Conservation (phyloP, 2,113 vertebrate species). For the Sterna hirundo region DNA sequence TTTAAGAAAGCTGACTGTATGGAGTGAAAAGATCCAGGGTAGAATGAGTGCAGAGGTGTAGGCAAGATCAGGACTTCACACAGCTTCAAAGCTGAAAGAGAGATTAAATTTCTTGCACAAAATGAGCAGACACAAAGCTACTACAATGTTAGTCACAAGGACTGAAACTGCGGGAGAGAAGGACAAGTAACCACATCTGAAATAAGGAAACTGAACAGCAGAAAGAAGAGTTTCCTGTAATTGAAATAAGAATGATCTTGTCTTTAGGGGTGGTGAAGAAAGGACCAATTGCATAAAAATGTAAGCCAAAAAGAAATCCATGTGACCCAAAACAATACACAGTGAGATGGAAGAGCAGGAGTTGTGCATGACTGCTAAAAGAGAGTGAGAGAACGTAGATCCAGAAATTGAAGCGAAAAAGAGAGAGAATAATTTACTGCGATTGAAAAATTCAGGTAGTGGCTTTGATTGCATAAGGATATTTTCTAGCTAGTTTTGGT, state of each 20-base stretch:
- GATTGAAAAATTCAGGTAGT: background rate
- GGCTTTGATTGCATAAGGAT: background rate
- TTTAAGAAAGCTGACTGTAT: background rate
- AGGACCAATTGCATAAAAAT: background rate
- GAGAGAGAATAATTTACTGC: background rate
- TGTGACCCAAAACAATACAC: background rate
- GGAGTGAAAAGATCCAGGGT: background rate
- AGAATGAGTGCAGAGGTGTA: background rate
- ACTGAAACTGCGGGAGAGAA: background rate
- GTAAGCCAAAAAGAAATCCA: background rate
- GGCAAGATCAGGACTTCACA: background rate
- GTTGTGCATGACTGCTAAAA: background rate
- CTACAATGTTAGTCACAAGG: background rate
- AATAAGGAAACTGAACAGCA: background rate
- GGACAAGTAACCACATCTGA: background rate
- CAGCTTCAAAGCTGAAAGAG: background rate
- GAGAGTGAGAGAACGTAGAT: background rate
- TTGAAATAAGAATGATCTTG: background rate
- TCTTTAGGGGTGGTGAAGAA: background rate
- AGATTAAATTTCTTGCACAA: background rate
- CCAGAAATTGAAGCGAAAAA: background rate
- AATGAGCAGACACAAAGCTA: accelerated
- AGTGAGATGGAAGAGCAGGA: background rate
- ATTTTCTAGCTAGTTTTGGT: background rate
- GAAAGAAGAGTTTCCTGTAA: background rate